Evolutionary conservation across 2,113 vertebrate species (phyloP).

Genomic region (Empidonax alnorum): DNA sequence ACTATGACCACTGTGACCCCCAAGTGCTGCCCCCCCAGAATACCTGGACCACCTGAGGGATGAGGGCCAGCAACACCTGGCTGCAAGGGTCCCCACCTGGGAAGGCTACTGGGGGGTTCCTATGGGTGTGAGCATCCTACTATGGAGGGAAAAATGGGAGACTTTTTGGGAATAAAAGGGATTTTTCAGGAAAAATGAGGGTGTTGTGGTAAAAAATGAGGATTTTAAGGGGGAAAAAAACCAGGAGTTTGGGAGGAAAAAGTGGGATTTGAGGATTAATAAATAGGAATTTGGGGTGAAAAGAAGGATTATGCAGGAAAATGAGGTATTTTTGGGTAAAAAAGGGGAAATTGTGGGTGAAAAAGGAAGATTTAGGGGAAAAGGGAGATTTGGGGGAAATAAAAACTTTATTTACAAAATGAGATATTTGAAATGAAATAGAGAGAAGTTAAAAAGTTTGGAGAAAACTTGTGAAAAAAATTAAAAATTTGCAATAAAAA

Average conservation of each 20-base stretch:
- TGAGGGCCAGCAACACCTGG: neutral
- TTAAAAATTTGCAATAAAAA: neutral
- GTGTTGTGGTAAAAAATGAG: neutral
- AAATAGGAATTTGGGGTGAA: neutral
- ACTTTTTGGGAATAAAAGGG: neutral
- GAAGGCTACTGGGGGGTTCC: neutral
- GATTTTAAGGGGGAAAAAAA: neutral
- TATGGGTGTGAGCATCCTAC: neutral
- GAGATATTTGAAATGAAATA: neutral
- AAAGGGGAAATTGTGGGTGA: fast-evolving
- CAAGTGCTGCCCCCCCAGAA: neutral
- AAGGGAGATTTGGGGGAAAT: neutral
- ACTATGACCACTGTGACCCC: too few species aligned
- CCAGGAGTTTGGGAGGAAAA: neutral
- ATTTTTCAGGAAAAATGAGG: neutral
- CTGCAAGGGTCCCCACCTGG: neutral
- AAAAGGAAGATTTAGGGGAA: neutral
- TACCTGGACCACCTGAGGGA: neutral
- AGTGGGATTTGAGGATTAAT: neutral
- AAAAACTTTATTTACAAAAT: neutral
- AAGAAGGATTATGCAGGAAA: neutral
- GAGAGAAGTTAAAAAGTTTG: neutral
- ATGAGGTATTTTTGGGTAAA: neutral
- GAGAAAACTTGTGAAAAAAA: neutral
- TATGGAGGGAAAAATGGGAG: neutral